Evolutionary conservation across 1,140 invertebrate genomes (phyloP).

Genomic region (Pogonomyrmex californicus): DNA sequence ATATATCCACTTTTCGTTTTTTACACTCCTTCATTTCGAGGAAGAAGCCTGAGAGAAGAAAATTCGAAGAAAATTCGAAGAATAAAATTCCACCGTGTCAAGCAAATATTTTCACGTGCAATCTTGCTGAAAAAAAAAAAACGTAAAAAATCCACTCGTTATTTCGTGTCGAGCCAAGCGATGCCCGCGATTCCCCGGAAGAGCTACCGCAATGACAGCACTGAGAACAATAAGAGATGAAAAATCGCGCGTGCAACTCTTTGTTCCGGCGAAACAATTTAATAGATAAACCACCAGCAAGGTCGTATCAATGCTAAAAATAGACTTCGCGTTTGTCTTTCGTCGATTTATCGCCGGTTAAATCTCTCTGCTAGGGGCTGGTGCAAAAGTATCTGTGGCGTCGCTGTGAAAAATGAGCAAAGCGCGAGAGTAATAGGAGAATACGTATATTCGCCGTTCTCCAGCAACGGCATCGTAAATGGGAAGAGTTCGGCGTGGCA

Average conservation of each 20-base stretch:
- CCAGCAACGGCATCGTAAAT: neutral
- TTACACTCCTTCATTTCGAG: neutral
- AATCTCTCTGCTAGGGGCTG: slow-evolving; percentile 26
- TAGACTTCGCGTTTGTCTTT: slow-evolving; percentile 39
- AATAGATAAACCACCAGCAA: slow-evolving; percentile 53
- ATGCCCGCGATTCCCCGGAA: neutral
- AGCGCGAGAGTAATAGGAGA: slow-evolving; percentile 24
- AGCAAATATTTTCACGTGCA: neutral
- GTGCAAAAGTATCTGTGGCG: slow-evolving; percentile 33
- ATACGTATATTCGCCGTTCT: slow-evolving; percentile 40
- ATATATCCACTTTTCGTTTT: neutral
- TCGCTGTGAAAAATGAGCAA: slow-evolving; percentile 43
- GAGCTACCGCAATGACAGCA: neutral
- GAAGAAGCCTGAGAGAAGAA: neutral
- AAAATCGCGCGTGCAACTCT: neutral
- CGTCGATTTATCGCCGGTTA: slow-evolving; percentile 60
- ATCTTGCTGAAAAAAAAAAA: neutral
- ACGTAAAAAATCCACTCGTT: neutral
- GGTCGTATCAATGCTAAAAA: slow-evolving; percentile 18
- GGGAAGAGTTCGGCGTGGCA: neutral
- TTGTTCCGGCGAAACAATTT: slow-evolving; percentile 40
- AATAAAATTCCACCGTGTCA: too few species aligned
- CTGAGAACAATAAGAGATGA: slow-evolving; percentile 31
- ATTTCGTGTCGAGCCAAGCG: neutral
- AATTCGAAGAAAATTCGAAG: neutral